These are phyloP conservation scores for Perca flavescens DNA, from an alignment of 2,113 vertebrate species.

Conservation along the genomic window DNA sequence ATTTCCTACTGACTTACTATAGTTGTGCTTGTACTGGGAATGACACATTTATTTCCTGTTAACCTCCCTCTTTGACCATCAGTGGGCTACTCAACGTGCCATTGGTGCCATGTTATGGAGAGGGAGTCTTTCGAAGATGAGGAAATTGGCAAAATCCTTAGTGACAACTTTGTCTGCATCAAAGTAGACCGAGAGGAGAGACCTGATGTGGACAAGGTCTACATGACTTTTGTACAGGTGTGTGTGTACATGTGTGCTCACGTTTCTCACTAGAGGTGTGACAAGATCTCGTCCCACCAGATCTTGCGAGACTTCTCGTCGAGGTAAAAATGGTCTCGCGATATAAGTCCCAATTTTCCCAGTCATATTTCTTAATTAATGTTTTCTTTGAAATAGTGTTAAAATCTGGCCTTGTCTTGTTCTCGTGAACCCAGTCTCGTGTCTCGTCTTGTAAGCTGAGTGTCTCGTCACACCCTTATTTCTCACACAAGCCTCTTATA, in stretches of 20 bases:
- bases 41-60: not conserved
- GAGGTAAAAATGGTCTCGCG: too few species aligned
- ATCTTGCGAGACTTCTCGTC: too few species aligned
- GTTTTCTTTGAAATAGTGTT: too few species aligned
- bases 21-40: not conserved
- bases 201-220: constrained; percentile 96
- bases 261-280: not conserved
- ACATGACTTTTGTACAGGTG: constrained; percentile 97
- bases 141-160: constrained; percentile 90
- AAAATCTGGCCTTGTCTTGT: too few species aligned
- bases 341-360: too few species aligned
- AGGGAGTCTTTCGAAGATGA: constrained; percentile 93
- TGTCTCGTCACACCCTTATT: too few species aligned
- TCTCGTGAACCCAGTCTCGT: too few species aligned
- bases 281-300: too few species aligned
- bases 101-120: constrained; percentile 99
- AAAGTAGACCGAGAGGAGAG: constrained; percentile 96
- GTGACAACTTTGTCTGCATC: constrained; percentile 92
- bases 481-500: not conserved
- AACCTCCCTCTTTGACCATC: constrained; percentile 7
- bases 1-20: not conserved
- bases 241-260: not conserved
- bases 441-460: too few species aligned
- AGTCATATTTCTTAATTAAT: too few species aligned
- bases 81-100: constrained; percentile 98